A percentile compares a stretch with the other conserved stretches of the same genome.
These are phyloP conservation scores for Danio jaintianensis DNA, from an alignment of 2,797 vertebrate species.

Conservation along the genomic window DNA sequence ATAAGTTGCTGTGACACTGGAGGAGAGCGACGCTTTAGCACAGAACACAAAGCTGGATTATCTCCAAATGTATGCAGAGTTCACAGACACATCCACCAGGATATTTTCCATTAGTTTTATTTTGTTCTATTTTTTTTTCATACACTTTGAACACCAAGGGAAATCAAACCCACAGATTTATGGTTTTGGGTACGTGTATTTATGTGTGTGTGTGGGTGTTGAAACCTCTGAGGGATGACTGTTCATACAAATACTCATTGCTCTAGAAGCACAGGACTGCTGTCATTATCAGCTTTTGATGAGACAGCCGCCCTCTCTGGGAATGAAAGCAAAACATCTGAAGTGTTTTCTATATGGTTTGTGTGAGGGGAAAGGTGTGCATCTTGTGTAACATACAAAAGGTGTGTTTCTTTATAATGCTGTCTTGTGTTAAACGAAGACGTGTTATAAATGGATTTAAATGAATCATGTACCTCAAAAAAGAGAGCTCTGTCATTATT, in stretches of 20 bases:
- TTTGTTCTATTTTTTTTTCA: background rate
- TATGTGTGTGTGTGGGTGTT: constrained; percentile 2
- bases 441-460: background rate
- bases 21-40: background rate
- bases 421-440: background rate
- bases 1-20: constrained; percentile 16
- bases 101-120: constrained; percentile 66
- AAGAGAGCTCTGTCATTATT: background rate
- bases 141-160: constrained; percentile 57
- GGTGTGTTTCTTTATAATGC: background rate
- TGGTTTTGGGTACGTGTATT: constrained; percentile 40
- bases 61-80: constrained; percentile 42
- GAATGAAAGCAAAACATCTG: constrained; percentile 32
- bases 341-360: constrained; percentile 15
- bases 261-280: constrained; percentile 32
- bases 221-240: constrained; percentile 28
- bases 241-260: constrained; percentile 46
- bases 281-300: constrained; percentile 60
- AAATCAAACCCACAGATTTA: constrained; percentile 65
- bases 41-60: constrained; percentile 33
- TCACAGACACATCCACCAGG: constrained; percentile 46
- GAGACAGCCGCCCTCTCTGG: constrained; percentile 38
- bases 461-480: background rate
- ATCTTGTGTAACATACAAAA: background rate
- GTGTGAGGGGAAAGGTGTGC: background rate